A percentile compares a stretch with the other conserved stretches of the same genome.
phyloP scores from a whole-genome alignment of 2,888 invertebrate genomes.

The Oxystoma pomonae region DNA sequence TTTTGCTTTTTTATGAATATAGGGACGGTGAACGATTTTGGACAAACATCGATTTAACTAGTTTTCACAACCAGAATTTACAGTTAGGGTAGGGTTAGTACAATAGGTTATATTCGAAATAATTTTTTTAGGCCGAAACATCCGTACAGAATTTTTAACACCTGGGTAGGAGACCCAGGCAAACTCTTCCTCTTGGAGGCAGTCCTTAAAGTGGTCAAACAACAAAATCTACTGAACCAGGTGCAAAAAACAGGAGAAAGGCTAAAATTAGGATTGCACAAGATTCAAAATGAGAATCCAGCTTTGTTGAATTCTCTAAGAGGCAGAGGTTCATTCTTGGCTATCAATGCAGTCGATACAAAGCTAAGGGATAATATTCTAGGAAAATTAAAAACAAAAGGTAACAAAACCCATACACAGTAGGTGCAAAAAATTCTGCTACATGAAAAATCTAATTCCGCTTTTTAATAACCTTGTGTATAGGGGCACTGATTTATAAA shows the following conservation, averaged over 20 bases:
- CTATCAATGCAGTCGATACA: conserved; percentile 65
- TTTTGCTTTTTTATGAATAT: no score
- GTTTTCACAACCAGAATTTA: no score
- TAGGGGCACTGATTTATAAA: no score
- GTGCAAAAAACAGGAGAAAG: conserved; percentile 68
- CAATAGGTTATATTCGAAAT: no score
- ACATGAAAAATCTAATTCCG: no score
- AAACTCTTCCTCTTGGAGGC: conserved; percentile 85
- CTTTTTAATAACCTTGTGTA: no score
- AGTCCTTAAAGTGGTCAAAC: conserved; percentile 76
- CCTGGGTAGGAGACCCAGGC: conserved; percentile 99
- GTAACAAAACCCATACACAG: no score
- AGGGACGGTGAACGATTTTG: no score
- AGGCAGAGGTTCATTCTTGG: conserved; percentile 87
- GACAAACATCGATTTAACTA: no score
- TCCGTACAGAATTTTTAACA: conserved; percentile 92
- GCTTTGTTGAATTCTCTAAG: conserved; percentile 70
- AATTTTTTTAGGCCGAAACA: conserved; percentile 59
- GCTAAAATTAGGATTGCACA: conserved; percentile 58
- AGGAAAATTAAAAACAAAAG: conserved; percentile 65
- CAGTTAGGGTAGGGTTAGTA: no score
- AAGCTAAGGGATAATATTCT: conserved; percentile 70
- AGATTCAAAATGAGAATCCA: conserved; percentile 67
- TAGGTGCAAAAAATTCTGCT: no score
- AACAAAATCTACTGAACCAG: conserved; percentile 73